Evolutionary conservation across 1,140 invertebrate genomes (phyloP).

Genomic region (Spodoptera frugiperda): DNA sequence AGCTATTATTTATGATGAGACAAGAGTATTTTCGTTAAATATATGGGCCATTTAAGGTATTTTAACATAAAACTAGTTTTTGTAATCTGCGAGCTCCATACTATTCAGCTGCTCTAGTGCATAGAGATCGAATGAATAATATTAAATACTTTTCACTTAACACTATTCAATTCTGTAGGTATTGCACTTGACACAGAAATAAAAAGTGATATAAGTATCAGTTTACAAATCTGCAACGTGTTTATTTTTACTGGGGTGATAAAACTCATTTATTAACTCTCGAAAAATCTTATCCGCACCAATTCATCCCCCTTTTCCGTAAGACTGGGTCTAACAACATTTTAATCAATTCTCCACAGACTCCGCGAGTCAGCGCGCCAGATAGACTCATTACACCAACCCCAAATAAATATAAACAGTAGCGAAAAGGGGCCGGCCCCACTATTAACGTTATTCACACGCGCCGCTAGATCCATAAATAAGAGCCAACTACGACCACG

Average conservation of each 20-base stretch:
- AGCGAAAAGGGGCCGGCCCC: slow-evolving; percentile 75
- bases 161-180: too few relatives aligned
- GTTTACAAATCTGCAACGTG: slow-evolving; percentile 27
- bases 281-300: slow-evolving; percentile 71
- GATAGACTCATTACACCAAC: slow-evolving; percentile 82
- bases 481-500: slow-evolving; percentile 67
- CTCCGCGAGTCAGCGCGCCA: slow-evolving; percentile 82
- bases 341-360: slow-evolving; percentile 84
- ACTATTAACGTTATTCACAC: slow-evolving; percentile 83
- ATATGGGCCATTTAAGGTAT: too few relatives aligned
- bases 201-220: background rate
- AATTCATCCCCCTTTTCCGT: slow-evolving; percentile 72
- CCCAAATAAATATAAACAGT: slow-evolving; percentile 85
- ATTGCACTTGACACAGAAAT: too few relatives aligned
- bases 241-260: slow-evolving; percentile 54
- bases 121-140: too few relatives aligned
- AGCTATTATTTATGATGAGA: too few relatives aligned
- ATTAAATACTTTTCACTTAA: too few relatives aligned
- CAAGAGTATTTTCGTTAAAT: too few relatives aligned
- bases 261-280: slow-evolving; percentile 80
- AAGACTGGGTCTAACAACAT: slow-evolving; percentile 81
- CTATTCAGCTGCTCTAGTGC: too few relatives aligned
- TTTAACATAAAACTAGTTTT: too few relatives aligned
- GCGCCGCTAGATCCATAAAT: slow-evolving; percentile 80
- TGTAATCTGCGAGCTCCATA: too few relatives aligned